Percentiles rank a stretch among this genome's conserved stretches.
Evolutionary conservation across 2,113 vertebrate genomes (phyloP).

Genomic region (Cacatua alba): DNA sequence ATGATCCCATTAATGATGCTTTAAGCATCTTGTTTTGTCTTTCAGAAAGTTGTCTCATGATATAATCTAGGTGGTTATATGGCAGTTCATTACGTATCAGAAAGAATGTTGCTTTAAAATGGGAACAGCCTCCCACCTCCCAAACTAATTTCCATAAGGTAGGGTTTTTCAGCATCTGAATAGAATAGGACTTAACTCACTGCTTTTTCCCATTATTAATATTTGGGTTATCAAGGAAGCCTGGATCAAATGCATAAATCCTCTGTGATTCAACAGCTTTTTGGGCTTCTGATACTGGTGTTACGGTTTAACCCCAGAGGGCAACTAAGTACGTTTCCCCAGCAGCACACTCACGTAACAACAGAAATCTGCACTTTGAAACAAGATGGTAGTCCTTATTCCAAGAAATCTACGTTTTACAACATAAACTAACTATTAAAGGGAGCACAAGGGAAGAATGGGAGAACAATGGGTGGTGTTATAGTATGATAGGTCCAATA

Average conservation of each 20-base stretch:
- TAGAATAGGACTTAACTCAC: not conserved
- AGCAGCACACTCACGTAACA: not conserved
- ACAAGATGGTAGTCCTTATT: not conserved
- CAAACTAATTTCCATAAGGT: not conserved
- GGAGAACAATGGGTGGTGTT: not conserved
- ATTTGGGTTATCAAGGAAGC: not conserved
- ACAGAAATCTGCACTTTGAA: not conserved
- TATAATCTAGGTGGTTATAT: not conserved
- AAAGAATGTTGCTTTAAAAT: not conserved
- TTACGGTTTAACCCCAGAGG: too few species aligned
- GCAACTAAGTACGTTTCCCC: too few species aligned
- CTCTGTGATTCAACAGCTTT: not conserved
- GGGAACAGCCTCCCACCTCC: not conserved
- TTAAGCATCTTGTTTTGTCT: not conserved
- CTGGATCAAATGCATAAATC: not conserved
- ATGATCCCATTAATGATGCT: not conserved
- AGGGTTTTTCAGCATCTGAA: not conserved
- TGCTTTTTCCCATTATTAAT: not conserved
- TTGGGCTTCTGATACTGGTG: not conserved
- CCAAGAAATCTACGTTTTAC: not conserved
- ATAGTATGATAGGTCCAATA: not conserved
- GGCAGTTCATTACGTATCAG: not conserved
- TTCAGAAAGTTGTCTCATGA: not conserved
- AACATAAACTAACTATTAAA: not conserved
- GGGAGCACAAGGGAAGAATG: not conserved